These are phyloP conservation scores for Apistogramma diplotaenia DNA, from an alignment of 2,113 vertebrate species.

Conservation along the genomic window DNA sequence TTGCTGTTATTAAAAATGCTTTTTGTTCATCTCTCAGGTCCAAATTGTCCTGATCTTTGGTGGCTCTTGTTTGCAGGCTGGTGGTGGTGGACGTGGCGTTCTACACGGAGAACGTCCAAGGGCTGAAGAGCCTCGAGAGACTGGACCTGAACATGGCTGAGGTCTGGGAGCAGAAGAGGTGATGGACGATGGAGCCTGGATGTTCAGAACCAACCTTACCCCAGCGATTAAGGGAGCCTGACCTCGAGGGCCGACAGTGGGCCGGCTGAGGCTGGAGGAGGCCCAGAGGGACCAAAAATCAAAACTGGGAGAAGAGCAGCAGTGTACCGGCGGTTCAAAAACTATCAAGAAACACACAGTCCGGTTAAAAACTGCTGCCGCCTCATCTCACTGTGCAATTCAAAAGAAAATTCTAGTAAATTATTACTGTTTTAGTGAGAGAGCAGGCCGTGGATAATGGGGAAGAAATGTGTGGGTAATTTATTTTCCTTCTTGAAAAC, in stretches of 20 bases:
- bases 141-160: slow-evolving; percentile 95
- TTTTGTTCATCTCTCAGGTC: background rate
- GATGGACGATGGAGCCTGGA: slow-evolving; percentile 66
- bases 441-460: slow-evolving; percentile 43
- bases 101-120: slow-evolving; percentile 96
- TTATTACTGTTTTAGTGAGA: slow-evolving; percentile 68
- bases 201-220: background rate
- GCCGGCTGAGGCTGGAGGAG: background rate
- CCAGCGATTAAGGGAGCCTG: background rate
- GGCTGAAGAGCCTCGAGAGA: slow-evolving; percentile 88
- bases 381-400: slow-evolving; percentile 77
- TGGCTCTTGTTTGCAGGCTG: slow-evolving; percentile 75
- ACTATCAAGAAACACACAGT: slow-evolving; percentile 63
- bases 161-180: slow-evolving; percentile 99
- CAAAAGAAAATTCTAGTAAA: slow-evolving; percentile 58
- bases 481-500: slow-evolving; percentile 54
- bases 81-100: slow-evolving; percentile 96
- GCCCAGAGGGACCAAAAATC: slow-evolving; percentile 51
- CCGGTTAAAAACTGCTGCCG: slow-evolving; percentile 66
- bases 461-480: slow-evolving; percentile 6
- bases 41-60: background rate
- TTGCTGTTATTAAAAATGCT: background rate
- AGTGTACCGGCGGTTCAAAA: background rate
- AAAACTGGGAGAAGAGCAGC: background rate
- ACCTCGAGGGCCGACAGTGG: background rate